These are phyloP conservation scores for Tortrix viridana DNA, from an alignment of 2,888 invertebrate genomes.

Conservation along the genomic window DNA sequence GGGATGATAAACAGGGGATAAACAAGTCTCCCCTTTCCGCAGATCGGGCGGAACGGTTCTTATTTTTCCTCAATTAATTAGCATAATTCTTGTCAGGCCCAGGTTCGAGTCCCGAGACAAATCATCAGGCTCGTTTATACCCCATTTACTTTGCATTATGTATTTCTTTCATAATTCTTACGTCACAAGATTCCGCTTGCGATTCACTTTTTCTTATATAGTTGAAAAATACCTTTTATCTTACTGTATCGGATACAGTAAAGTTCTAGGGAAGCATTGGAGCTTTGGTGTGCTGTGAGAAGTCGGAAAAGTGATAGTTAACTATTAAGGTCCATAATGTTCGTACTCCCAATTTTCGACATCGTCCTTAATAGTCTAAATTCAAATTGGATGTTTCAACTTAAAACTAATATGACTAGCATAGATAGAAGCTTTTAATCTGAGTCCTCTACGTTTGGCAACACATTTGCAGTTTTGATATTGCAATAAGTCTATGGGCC, in stretches of 20 bases:
- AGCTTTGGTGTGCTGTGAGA: no score
- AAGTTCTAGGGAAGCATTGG: no score
- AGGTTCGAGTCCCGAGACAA: constrained; percentile 49
- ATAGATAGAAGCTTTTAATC: no score
- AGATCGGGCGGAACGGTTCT: constrained; percentile 60
- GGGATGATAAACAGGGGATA: constrained; percentile 36
- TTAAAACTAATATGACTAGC: no score
- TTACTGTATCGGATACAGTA: no score
- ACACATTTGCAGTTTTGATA: no score
- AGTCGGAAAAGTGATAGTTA: background rate
- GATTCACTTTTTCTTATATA: background rate
- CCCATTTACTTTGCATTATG: constrained; percentile 28
- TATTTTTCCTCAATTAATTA: constrained; percentile 68
- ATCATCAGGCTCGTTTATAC: constrained; percentile 32
- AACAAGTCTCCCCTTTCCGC: constrained; percentile 49
- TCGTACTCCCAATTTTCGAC: no score
- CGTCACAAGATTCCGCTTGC: background rate
- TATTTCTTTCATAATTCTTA: constrained; percentile 21
- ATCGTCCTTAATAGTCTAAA: no score
- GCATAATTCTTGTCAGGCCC: constrained; percentile 68
- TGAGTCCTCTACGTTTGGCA: no score
- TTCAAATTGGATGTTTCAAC: no score
- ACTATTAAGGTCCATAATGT: background rate
- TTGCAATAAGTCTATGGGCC: no score
- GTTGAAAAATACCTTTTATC: no score